Evolutionary conservation across 1,140 invertebrate species (phyloP).

Genomic region (Zaprionus nigranus): DNA sequence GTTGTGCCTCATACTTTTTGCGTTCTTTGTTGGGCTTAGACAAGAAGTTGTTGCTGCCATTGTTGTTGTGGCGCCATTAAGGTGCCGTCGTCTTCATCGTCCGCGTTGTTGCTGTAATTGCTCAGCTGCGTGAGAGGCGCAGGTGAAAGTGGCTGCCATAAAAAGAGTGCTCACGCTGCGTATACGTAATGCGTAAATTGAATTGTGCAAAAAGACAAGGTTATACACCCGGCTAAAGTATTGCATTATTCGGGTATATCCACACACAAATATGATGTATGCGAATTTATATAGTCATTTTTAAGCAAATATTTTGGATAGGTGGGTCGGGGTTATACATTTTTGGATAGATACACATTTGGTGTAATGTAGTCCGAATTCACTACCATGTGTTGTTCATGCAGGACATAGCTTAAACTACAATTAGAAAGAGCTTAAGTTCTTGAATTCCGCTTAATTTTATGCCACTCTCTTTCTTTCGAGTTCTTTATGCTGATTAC

Average conservation of each 20-base stretch:
- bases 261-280: too few species aligned
- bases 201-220: conserved; percentile 34
- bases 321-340: too few species aligned
- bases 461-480: too few species aligned
- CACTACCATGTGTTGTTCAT: too few species aligned
- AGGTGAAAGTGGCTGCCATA: conserved; percentile 56
- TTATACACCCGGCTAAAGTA: neutral
- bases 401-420: too few species aligned
- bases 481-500: too few species aligned
- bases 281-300: too few species aligned
- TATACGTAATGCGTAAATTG: conserved; percentile 67
- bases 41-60: conserved; percentile 24
- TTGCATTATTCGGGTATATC: neutral
- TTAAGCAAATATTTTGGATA: too few species aligned
- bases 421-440: too few species aligned
- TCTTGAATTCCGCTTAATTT: too few species aligned
- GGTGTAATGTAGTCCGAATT: too few species aligned
- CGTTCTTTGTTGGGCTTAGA: conserved; percentile 21
- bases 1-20: conserved; percentile 8
- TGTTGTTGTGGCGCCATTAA: conserved; percentile 33
- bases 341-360: too few species aligned
- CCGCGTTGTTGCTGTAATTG: conserved; percentile 48
- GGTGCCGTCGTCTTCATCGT: conserved; percentile 4
- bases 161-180: conserved; percentile 55
- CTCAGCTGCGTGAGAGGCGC: conserved; percentile 60